Conservation (phyloP, 2,113 vertebrate genomes). For the Corynorhinus townsendii region DNA sequence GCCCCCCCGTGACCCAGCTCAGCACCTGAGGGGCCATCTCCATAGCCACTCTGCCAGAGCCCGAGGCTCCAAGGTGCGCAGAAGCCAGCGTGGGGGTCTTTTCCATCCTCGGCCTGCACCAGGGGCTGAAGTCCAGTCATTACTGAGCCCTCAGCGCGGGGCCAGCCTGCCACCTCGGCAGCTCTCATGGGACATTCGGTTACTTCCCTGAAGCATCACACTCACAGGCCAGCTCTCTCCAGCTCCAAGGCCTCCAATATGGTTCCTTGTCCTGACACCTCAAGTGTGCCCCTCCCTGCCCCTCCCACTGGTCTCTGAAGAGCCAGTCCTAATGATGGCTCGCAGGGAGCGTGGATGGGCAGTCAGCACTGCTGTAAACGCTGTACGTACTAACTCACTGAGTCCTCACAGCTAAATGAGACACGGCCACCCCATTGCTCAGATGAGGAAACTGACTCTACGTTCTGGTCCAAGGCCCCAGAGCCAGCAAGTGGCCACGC, state of each 20-base stretch:
- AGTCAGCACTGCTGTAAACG: not conserved
- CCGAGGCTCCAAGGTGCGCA: not conserved
- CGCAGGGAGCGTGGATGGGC: rapidly evolving
- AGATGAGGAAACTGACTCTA: not conserved
- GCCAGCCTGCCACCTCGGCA: not conserved
- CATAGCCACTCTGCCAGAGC: rapidly evolving
- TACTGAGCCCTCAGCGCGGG: not conserved
- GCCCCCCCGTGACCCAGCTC: too few relatives aligned
- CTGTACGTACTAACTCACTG: rapidly evolving
- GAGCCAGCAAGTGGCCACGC: not conserved
- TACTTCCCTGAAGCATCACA: rapidly evolving
- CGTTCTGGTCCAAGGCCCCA: not conserved
- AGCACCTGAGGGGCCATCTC: rapidly evolving
- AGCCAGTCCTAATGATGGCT: not conserved
- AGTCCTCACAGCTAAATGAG: rapidly evolving
- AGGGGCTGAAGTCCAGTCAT: not conserved
- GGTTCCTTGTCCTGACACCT: not conserved
- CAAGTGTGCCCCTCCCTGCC: not conserved
- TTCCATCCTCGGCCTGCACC: not conserved
- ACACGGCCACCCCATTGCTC: not conserved
- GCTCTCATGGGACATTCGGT: not conserved
- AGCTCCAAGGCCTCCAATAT: rapidly evolving
- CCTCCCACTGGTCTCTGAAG: not conserved
- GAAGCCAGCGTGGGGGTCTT: not conserved
- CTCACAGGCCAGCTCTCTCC: not conserved